phyloP scores from a whole-genome alignment of 2,113 vertebrate genomes.

The Hiodon alosoides region DNA sequence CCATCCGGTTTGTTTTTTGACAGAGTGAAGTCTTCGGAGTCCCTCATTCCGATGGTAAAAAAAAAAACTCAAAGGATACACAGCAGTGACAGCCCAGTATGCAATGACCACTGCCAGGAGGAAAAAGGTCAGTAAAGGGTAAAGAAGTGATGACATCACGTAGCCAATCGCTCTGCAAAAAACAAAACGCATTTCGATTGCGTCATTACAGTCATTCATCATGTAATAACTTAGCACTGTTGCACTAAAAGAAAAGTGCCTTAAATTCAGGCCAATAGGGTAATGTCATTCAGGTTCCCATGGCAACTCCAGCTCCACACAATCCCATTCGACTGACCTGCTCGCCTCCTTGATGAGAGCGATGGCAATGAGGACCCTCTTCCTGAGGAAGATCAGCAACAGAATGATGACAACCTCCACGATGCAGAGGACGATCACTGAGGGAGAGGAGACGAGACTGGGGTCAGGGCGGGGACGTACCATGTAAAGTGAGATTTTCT shows the following conservation, averaged over 20 bases:
- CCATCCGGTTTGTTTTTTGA: too few species aligned
- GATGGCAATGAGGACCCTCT: constrained; percentile 85
- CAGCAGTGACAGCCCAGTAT: constrained; percentile 88
- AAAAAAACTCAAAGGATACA: constrained; percentile 73
- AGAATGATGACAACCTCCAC: constrained; percentile 80
- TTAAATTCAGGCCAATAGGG: too few species aligned
- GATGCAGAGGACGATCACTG: constrained; percentile 87
- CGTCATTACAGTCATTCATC: too few species aligned
- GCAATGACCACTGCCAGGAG: constrained; percentile 82
- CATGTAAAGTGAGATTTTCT: too few species aligned
- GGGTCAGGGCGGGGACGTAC: background rate
- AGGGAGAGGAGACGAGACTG: background rate
- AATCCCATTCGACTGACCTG: constrained; percentile 59
- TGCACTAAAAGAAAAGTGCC: too few species aligned
- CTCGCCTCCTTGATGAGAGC: constrained; percentile 92
- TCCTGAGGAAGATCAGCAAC: constrained; percentile 89
- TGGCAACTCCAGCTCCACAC: background rate
- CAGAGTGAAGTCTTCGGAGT: too few species aligned
- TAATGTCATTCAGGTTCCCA: background rate
- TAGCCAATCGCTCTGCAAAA: constrained; percentile 76
- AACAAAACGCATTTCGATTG: background rate
- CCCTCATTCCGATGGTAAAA: background rate
- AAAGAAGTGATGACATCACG: constrained; percentile 83
- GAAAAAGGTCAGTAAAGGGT: constrained; percentile 83
- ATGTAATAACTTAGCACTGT: too few species aligned